Evolutionary conservation across 2,888 invertebrate species (phyloP).

Genomic region (Hirtodrosophila histrioides): DNA sequence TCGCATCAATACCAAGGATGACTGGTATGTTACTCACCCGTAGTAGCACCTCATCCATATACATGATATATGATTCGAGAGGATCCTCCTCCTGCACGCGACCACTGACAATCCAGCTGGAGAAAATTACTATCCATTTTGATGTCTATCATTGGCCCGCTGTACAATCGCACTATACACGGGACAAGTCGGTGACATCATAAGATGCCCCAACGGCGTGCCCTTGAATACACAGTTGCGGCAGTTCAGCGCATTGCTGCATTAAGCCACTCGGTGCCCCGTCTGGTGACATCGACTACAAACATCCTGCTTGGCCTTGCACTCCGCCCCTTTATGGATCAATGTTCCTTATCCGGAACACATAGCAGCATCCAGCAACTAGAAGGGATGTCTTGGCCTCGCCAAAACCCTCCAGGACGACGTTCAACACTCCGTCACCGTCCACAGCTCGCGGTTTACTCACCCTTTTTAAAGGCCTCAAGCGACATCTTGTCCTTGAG

Average conservation of each 20-base stretch:
- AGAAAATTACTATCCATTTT: background rate
- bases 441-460: background rate
- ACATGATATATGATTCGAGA: too few species aligned
- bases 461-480: background rate
- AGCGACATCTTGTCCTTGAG: conserved; percentile 14
- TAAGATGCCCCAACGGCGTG: background rate
- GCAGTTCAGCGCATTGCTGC: too few species aligned
- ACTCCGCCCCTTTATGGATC: background rate
- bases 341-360: background rate
- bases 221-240: background rate
- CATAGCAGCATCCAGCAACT: background rate
- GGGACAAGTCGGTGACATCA: conserved; percentile 3
- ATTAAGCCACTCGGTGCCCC: background rate
- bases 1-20: too few species aligned
- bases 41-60: too few species aligned
- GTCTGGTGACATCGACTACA: background rate
- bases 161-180: conserved; percentile 1
- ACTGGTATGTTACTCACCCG: too few species aligned
- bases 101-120: background rate
- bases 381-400: background rate
- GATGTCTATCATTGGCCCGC: background rate
- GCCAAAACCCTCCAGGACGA: conserved; percentile 1
- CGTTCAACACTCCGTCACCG: background rate
- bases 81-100: background rate
- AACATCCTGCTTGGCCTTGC: background rate